phyloP scores from a whole-genome alignment of 2,888 invertebrate genomes.

The Ischnura elegans region DNA sequence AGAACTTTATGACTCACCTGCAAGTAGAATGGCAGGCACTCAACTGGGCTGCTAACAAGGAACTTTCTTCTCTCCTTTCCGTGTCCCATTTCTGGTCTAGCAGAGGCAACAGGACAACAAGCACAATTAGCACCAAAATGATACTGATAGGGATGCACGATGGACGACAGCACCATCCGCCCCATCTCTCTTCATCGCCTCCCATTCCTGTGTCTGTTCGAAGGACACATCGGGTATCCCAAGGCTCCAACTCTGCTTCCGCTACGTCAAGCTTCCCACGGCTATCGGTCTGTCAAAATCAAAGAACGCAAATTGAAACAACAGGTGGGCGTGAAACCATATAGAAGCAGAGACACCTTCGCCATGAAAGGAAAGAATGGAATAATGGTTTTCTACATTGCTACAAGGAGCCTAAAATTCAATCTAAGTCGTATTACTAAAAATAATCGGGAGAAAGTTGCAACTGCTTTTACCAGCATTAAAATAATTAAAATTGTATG shows the following conservation, averaged over 20 bases:
- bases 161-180: conserved; percentile 86
- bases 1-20: conserved; percentile 78
- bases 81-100: conserved; percentile 82
- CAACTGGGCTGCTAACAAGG: conserved; percentile 76
- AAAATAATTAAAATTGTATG: background rate
- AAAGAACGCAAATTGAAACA: background rate
- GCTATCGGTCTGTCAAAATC: conserved; percentile 56
- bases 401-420: no score
- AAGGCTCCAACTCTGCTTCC: conserved; percentile 85
- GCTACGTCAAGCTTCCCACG: conserved; percentile 67
- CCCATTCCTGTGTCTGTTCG: conserved; percentile 79
- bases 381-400: no score
- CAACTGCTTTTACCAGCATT: background rate
- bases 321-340: background rate
- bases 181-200: conserved; percentile 73
- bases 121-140: conserved; percentile 87
- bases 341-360: no score
- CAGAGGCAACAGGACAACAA: conserved; percentile 88
- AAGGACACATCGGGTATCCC: conserved; percentile 89
- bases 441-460: background rate
- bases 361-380: no score
- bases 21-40: conserved; percentile 83
- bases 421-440: no score
- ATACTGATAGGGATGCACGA: conserved; percentile 92
- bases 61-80: conserved; percentile 78